Percentiles rank a stretch among this genome's conserved stretches.
Evolutionary conservation across 2,113 vertebrate genomes (phyloP).

Genomic region (Nycticryphes semicollaris): DNA sequence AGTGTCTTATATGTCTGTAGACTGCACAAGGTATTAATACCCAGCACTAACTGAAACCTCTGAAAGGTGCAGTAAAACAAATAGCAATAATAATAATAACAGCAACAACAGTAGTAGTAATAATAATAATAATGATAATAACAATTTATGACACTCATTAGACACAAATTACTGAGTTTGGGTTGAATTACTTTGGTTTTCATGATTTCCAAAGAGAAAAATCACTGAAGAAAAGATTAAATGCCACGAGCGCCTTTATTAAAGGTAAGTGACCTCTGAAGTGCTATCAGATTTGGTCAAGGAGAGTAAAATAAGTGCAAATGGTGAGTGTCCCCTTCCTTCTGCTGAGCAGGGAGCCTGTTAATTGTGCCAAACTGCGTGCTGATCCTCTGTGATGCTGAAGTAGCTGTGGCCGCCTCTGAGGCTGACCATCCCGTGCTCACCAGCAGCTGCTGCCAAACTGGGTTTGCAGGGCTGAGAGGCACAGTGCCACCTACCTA

Average conservation of each 20-base stretch:
- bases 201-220: background rate
- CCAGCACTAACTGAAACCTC: no score
- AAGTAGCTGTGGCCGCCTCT: background rate
- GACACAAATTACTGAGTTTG: background rate
- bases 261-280: background rate
- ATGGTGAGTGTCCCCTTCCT: background rate
- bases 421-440: background rate
- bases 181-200: background rate
- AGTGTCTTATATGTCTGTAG: no score
- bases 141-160: background rate
- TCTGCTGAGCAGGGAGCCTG: background rate
- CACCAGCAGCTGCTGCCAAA: background rate
- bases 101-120: no score
- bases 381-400: background rate
- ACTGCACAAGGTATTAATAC: no score
- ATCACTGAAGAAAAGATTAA: background rate
- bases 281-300: background rate
- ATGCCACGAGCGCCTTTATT: background rate
- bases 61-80: no score
- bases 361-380: background rate
- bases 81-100: no score
- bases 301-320: background rate
- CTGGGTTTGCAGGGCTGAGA: background rate
- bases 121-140: no score
- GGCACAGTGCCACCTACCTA: background rate